Conservation (phyloP, 2,797 vertebrate genomes). For the Manis javanica region DNA sequence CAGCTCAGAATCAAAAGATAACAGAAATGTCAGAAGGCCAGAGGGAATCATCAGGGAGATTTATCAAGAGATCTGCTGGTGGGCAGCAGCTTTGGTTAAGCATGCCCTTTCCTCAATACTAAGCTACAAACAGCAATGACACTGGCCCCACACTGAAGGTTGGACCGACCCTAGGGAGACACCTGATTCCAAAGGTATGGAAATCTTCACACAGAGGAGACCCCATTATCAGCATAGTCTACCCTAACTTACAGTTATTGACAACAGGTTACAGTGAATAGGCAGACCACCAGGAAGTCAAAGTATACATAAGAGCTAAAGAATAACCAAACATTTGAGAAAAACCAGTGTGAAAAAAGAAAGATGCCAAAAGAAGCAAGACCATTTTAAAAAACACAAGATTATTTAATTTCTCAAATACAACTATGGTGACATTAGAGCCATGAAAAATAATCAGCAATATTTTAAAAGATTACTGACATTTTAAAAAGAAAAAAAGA, state of each 20-base stretch:
- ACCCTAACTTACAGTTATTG: neutral
- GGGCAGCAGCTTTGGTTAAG: neutral
- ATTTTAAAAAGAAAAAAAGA: neutral
- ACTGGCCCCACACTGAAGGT: neutral
- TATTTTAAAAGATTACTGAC: neutral
- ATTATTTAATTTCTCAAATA: neutral
- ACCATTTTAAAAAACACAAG: neutral
- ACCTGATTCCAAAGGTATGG: neutral
- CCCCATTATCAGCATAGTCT: neutral
- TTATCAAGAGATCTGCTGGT: too few species aligned
- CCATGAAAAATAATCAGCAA: neutral
- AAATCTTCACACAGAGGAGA: neutral
- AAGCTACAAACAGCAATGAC: neutral
- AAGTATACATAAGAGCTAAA: neutral
- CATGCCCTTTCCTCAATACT: neutral
- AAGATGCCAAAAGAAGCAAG: neutral
- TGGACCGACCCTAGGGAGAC: neutral
- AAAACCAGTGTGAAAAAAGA: neutral
- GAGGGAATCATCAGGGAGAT: neutral
- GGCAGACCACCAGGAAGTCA: neutral
- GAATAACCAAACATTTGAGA: neutral
- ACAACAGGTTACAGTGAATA: neutral
- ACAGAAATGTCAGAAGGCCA: neutral
- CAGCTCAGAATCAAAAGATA: neutral
- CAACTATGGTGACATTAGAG: neutral